Percentiles rank a stretch among this genome's conserved stretches.
Conservation (phyloP, 2,888 invertebrate genomes). For the Cephonodes hylas region DNA sequence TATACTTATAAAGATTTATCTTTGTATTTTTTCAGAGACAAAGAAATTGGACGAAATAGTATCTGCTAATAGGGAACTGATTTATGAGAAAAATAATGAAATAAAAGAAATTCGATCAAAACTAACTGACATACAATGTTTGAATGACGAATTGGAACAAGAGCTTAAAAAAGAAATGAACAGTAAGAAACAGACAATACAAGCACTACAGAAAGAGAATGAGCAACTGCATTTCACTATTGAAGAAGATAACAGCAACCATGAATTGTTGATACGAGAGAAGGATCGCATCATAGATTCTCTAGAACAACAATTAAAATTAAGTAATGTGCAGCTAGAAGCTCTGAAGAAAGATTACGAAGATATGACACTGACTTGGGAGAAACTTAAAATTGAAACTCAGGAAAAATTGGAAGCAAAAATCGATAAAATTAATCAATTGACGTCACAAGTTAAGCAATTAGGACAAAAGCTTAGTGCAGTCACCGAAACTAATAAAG, state of each 20-base stretch:
- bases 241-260: conserved; percentile 48
- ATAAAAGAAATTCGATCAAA: conserved; percentile 30
- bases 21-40: conserved; percentile 36
- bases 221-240: conserved; percentile 47
- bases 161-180: conserved; percentile 37
- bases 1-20: neutral
- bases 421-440: conserved; percentile 32
- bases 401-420: conserved; percentile 34
- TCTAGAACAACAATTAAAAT: conserved; percentile 42
- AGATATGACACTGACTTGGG: conserved; percentile 37
- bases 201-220: conserved; percentile 45
- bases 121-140: conserved; percentile 29
- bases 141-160: conserved; percentile 34
- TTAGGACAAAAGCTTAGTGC: conserved; percentile 24
- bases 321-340: conserved; percentile 32
- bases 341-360: conserved; percentile 40
- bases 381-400: conserved; percentile 39
- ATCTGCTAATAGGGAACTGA: conserved; percentile 25
- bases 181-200: conserved; percentile 33
- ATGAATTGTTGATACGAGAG: conserved; percentile 46
- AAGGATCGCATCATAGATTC: conserved; percentile 46
- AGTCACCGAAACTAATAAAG: conserved; percentile 21
- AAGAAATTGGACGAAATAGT: conserved; percentile 29
- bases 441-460: conserved; percentile 24
- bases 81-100: conserved; percentile 31